A percentile compares a stretch with the other conserved stretches of the same genome.
These are phyloP conservation scores for Chiloscyllium punctatum DNA, from an alignment of 2,797 vertebrate genomes.

Conservation along the genomic window DNA sequence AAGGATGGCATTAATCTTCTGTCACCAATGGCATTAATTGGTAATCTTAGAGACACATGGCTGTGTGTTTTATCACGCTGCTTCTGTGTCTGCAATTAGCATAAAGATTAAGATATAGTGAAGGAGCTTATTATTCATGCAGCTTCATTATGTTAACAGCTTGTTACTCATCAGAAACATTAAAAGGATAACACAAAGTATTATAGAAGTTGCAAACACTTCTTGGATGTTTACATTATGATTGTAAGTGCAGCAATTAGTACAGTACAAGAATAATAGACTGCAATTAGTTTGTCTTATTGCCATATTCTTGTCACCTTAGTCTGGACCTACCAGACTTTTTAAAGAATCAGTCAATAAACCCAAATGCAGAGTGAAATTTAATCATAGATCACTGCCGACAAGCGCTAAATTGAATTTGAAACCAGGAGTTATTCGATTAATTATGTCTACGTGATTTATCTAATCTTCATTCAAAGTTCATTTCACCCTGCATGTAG, in stretches of 20 bases:
- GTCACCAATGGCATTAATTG: slow-evolving; percentile 33
- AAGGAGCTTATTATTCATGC: slow-evolving; percentile 32
- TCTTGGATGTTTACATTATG: slow-evolving; percentile 23
- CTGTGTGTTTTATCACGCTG: slow-evolving; percentile 32
- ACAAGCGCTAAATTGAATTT: not conserved
- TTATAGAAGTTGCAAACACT: slow-evolving; percentile 6
- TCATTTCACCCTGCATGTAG: not conserved
- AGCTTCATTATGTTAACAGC: slow-evolving; percentile 37
- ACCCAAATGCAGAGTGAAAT: not conserved
- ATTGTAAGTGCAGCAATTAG: slow-evolving; percentile 21
- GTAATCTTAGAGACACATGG: slow-evolving; percentile 34
- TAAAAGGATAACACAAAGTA: slow-evolving; percentile 24
- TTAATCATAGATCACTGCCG: not conserved
- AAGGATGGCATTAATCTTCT: slow-evolving; percentile 32
- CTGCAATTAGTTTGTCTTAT: not conserved
- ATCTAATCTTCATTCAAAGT: not conserved
- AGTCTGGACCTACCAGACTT: not conserved
- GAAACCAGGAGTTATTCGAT: not conserved
- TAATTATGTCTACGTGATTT: not conserved
- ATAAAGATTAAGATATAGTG: slow-evolving; percentile 37
- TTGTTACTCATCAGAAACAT: slow-evolving; percentile 33
- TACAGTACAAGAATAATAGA: slow-evolving; percentile 15
- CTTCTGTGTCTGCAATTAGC: slow-evolving; percentile 31
- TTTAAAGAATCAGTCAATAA: not conserved
- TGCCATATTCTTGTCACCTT: not conserved